phyloP scores from a whole-genome alignment of 1,140 invertebrate species.

The Himalopsyche phryganea region DNA sequence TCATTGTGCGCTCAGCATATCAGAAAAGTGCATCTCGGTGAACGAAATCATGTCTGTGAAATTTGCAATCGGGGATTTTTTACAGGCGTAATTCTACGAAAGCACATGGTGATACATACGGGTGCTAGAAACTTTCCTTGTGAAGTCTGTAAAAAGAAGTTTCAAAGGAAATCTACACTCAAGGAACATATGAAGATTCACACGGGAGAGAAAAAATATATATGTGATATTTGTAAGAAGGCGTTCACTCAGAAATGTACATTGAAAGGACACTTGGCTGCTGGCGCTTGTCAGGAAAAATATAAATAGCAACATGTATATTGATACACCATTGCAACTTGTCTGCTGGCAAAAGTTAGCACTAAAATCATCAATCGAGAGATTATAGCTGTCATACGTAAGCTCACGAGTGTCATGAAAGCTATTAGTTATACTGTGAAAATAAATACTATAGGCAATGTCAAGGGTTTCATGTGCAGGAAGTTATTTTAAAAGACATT shows the following conservation, averaged over 20 bases:
- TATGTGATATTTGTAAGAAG: constrained; percentile 52
- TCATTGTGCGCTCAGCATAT: constrained; percentile 47
- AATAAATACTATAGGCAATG: too few relatives aligned
- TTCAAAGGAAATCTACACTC: constrained; percentile 66
- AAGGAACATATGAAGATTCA: constrained; percentile 68
- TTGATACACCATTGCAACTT: too few relatives aligned
- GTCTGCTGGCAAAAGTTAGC: too few relatives aligned
- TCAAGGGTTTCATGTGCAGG: too few relatives aligned
- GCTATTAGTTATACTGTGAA: too few relatives aligned
- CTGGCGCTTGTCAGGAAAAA: too few relatives aligned
- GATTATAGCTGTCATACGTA: too few relatives aligned
- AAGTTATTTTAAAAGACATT: too few relatives aligned
- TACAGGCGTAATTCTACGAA: constrained; percentile 39
- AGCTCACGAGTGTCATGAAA: too few relatives aligned
- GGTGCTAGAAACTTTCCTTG: constrained; percentile 62
- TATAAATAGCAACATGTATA: too few relatives aligned
- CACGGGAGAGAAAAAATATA: constrained; percentile 51
- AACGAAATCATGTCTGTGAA: constrained; percentile 43
- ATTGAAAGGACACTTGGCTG: constrained; percentile 46
- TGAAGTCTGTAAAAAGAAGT: constrained; percentile 56
- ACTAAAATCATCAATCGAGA: too few relatives aligned
- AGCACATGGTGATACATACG: constrained; percentile 61
- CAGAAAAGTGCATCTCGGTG: constrained; percentile 43
- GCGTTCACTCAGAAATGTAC: constrained; percentile 52
- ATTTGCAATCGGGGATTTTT: constrained; percentile 45